phyloP scores from a whole-genome alignment of 2,797 vertebrate genomes.

The Acanthiza pusilla region DNA sequence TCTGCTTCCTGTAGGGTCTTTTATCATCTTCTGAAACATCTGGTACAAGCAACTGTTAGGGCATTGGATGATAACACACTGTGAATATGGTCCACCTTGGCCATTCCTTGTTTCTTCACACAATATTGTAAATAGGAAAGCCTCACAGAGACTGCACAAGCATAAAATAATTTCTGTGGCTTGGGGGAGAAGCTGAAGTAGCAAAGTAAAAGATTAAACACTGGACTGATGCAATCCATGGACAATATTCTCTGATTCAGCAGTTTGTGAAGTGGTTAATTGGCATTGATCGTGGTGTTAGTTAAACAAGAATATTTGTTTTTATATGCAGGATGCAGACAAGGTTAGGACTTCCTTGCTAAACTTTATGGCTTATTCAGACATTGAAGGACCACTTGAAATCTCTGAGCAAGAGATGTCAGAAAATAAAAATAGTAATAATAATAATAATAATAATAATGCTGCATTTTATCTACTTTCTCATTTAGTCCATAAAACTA shows the following conservation, averaged over 20 bases:
- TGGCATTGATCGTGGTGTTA: not conserved
- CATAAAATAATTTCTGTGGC: not conserved
- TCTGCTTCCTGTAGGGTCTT: slow-evolving; percentile 14
- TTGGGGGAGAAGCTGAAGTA: not conserved
- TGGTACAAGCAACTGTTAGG: not conserved
- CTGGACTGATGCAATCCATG: not conserved
- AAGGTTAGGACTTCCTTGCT: slow-evolving; percentile 29
- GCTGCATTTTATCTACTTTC: not conserved
- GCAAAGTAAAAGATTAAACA: not conserved
- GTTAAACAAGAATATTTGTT: not conserved
- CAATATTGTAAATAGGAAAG: not conserved
- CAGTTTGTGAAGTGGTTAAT: slow-evolving; percentile 20
- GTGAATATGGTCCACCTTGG: not conserved
- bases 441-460: not conserved
- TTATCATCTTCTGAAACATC: slow-evolving; percentile 11
- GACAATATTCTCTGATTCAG: not conserved
- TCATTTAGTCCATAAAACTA: not conserved
- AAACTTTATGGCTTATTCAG: not conserved
- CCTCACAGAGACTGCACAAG: not conserved
- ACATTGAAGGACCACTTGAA: not conserved
- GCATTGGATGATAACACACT: not conserved
- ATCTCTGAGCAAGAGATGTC: not conserved
- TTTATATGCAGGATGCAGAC: not conserved
- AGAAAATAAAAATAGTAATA: not conserved
- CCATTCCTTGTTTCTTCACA: not conserved